Percentiles rank a stretch among this genome's conserved stretches.
phyloP scores from a whole-genome alignment of 2,888 invertebrate species.

The Corbicula japonica region DNA sequence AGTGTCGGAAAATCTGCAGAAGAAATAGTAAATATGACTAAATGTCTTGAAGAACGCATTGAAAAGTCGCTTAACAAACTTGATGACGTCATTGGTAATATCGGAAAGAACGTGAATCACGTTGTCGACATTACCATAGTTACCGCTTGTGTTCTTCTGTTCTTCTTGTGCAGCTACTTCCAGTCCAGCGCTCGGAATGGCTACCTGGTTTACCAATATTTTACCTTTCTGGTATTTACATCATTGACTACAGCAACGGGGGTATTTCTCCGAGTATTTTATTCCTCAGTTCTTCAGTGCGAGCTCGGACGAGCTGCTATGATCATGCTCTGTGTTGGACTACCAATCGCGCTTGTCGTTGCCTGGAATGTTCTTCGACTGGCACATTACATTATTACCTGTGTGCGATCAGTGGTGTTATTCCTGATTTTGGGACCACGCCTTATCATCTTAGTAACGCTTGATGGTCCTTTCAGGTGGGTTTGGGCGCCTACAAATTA shows the following conservation, averaged over 20 bases:
- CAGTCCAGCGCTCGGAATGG: not conserved
- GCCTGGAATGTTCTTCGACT: not conserved
- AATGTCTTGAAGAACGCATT: not conserved
- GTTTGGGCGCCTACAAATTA: not conserved
- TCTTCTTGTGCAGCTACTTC: not conserved
- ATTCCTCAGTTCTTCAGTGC: not conserved
- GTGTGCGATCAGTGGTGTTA: not conserved
- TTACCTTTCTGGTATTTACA: not conserved
- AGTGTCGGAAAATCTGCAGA: no score
- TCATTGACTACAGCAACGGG: not conserved
- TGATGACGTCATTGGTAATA: not conserved
- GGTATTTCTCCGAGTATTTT: not conserved
- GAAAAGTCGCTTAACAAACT: constrained; percentile 3
- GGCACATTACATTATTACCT: not conserved
- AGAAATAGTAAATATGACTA: not conserved
- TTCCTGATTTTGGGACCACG: constrained; percentile 1
- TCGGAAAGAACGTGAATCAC: constrained; percentile 4
- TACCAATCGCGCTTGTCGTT: no score
- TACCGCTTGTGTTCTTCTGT: not conserved
- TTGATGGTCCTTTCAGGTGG: not conserved
- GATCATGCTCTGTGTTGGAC: not conserved
- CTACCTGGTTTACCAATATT: not conserved
- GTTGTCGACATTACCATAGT: constrained; percentile 5
- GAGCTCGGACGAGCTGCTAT: not conserved
- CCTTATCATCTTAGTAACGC: not conserved